A percentile compares a stretch with the other conserved stretches of the same genome.
phyloP scores from a whole-genome alignment of 2,888 invertebrate genomes.

The Xiphydria camelus region DNA sequence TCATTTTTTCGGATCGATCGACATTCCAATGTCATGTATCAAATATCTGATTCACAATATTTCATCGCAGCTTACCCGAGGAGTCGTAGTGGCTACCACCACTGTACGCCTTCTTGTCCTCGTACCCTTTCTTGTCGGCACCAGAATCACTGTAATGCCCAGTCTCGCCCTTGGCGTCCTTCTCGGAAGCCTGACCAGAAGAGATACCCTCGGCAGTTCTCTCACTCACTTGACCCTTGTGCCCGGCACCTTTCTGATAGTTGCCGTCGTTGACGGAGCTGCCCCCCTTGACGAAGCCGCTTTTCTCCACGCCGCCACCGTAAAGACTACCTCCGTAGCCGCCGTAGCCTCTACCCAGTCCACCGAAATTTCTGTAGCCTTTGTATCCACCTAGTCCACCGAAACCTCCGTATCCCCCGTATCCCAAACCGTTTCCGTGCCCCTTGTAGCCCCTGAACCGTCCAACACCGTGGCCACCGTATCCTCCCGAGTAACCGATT shows the following conservation, averaged over 20 bases:
- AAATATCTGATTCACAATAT: slow-evolving; percentile 1
- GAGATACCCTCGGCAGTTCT: slow-evolving; percentile 64
- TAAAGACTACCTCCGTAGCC: slow-evolving; percentile 64
- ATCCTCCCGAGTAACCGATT: slow-evolving; percentile 12
- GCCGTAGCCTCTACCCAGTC: slow-evolving; percentile 53
- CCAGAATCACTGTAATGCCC: slow-evolving; percentile 60
- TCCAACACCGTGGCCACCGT: slow-evolving; percentile 2
- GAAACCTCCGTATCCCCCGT: slow-evolving; percentile 50
- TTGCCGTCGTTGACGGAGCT: slow-evolving; percentile 59
- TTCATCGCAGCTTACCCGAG: slow-evolving; percentile 56
- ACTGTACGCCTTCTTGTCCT: slow-evolving; percentile 64
- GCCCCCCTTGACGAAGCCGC: slow-evolving; percentile 7
- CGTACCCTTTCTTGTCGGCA: slow-evolving; percentile 62
- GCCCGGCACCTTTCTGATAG: slow-evolving; percentile 62
- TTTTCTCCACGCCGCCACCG: slow-evolving; percentile 64
- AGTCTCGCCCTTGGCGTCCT: slow-evolving; percentile 57
- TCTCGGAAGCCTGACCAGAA: slow-evolving; percentile 60
- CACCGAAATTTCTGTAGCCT: not conserved
- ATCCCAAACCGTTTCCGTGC: slow-evolving; percentile 50
- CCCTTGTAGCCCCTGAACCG: slow-evolving; percentile 10
- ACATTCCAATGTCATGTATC: not conserved
- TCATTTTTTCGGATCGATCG: not conserved
- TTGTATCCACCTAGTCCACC: slow-evolving; percentile 45
- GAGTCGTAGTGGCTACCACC: slow-evolving; percentile 64
- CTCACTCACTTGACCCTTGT: slow-evolving; percentile 62